phyloP scores from a whole-genome alignment of 2,113 vertebrate species.

The Ursus arctos region DNA sequence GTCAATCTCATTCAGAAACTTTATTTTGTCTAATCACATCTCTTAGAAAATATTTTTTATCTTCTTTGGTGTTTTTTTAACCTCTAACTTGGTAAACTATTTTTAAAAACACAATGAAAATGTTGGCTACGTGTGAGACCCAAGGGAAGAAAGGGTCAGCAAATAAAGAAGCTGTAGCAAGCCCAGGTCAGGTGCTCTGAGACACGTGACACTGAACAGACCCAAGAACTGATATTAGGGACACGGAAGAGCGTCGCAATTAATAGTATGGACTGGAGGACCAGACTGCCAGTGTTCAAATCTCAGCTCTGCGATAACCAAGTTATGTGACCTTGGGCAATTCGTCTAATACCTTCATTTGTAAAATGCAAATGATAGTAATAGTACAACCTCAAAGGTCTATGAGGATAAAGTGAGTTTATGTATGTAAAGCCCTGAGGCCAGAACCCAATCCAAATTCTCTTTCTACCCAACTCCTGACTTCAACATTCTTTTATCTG shows the following conservation, averaged over 20 bases:
- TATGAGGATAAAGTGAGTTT: background rate
- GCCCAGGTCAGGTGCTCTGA: background rate
- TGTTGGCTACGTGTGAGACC: background rate
- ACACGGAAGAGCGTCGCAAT: background rate
- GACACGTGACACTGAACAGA: background rate
- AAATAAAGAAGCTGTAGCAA: background rate
- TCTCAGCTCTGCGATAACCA: background rate
- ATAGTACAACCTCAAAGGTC: background rate
- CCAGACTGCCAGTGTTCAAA: background rate
- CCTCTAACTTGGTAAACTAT: conserved; percentile 19
- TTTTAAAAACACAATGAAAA: background rate
- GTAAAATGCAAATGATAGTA: background rate
- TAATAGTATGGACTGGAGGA: background rate
- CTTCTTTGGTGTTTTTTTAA: background rate
- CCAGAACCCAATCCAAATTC: background rate
- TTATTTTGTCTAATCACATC: conserved; percentile 39
- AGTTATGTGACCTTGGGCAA: background rate
- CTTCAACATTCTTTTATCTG: background rate
- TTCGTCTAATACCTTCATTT: background rate
- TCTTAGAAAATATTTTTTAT: conserved; percentile 57
- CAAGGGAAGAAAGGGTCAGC: background rate
- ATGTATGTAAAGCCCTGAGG: background rate
- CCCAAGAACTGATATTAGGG: background rate
- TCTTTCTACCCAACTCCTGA: conserved; percentile 17
- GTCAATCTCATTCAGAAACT: conserved; percentile 43